Base-by-base conservation (phyloP, 2,888 invertebrate genomes). In the Tenthredo amoena region DNA sequence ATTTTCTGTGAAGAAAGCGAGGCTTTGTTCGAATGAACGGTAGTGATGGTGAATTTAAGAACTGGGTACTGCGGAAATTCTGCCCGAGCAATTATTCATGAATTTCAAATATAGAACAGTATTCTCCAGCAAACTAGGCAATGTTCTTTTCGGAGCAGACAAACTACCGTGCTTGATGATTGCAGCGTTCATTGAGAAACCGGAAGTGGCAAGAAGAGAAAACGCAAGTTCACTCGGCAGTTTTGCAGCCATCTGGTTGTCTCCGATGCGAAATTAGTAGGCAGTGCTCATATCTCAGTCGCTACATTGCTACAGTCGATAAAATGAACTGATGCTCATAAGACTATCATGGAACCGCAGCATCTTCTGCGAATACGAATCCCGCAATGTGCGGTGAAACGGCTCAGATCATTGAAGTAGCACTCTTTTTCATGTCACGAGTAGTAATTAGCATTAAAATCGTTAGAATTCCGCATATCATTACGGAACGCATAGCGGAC, bases 401-500 rank as follows among this genome's bases (percentile, higher is more conserved):
- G 15, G 40, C 68, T 18, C 40, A 10, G 3, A 21, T 47, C 31
- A 43, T 40, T 47, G 15, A 83, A 83, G 43, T 68, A n/a, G 68
- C 26, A 83, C 47, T 83, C 83, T 15, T 47, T 83, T 82, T 12
- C 5, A 68, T 43, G 68, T 83, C 68, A 68, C 37, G 26, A 71
- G 31, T n/a, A 47, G 43, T 9, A 37, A 83, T 83, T 47, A 31
- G 31, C 47, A 68, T 71, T 18, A 18, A 71, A 47, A 83, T 83
- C 68, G 37, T 83, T 83, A 65, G 83, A 71, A 68, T 83, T 83
- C 83, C n/a, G 83, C 68, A 83, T 68, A 68, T 83, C 50, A 47
- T 83, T 83, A 71, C 43, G 18, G 43, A n/a, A 18, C 26, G 68
- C 83, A 12, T 21, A 58, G 83, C 62, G 43, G 43, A 68, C 65